These are phyloP conservation scores for Asteroscopus sphinx DNA, from an alignment of 2,888 invertebrate species.

Conservation along the genomic window DNA sequence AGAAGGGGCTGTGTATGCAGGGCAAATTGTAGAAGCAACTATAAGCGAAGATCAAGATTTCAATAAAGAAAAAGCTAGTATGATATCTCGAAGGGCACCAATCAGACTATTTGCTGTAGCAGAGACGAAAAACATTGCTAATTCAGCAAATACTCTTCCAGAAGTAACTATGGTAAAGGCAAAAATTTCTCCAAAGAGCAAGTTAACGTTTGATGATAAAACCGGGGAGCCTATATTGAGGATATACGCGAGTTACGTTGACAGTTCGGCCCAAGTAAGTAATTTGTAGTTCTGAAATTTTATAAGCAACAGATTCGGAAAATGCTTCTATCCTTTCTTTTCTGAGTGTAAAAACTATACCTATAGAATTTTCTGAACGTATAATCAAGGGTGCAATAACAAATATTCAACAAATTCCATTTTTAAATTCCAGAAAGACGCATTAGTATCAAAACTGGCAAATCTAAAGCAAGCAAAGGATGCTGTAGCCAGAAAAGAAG, in stretches of 20 bases:
- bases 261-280: slow-evolving; percentile 77
- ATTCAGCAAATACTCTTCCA: slow-evolving; percentile 60
- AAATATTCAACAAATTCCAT: background rate
- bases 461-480: slow-evolving; percentile 72
- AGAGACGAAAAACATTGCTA: slow-evolving; percentile 67
- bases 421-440: slow-evolving; percentile 76
- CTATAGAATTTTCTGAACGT: too few relatives aligned
- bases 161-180: slow-evolving; percentile 78
- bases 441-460: slow-evolving; percentile 72
- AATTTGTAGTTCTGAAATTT: background rate
- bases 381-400: too few relatives aligned
- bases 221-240: slow-evolving; percentile 87
- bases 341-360: too few relatives aligned
- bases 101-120: slow-evolving; percentile 74
- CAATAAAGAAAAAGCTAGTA: slow-evolving; percentile 76
- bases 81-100: slow-evolving; percentile 76
- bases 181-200: slow-evolving; percentile 83
- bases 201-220: slow-evolving; percentile 81
- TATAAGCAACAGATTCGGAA: background rate
- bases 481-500: slow-evolving; percentile 68
- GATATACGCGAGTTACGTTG: slow-evolving; percentile 88
- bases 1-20: slow-evolving; percentile 79
- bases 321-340: too few relatives aligned
- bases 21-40: slow-evolving; percentile 83
- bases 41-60: slow-evolving; percentile 83